phyloP scores from a whole-genome alignment of 1,140 invertebrate species.

The Pseudomyrmex cubaensis region DNA sequence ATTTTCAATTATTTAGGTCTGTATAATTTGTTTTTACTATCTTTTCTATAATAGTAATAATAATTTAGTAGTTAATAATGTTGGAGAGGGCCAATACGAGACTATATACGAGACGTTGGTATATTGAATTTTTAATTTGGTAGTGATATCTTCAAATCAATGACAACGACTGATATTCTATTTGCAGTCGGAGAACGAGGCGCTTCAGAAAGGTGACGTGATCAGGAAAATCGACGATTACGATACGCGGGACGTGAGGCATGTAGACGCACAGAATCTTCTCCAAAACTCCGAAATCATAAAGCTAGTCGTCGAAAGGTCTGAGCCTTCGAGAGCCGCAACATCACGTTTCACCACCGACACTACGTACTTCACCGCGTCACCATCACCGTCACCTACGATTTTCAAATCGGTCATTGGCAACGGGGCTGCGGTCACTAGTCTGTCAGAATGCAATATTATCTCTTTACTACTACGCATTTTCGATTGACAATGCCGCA shows the following conservation, averaged over 20 bases:
- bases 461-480: conserved; percentile 58
- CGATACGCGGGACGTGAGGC: conserved; percentile 93
- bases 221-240: conserved; percentile 95
- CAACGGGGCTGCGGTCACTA: conserved; percentile 78
- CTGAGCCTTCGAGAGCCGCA: conserved; percentile 77
- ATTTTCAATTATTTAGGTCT: not conserved
- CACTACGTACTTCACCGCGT: conserved; percentile 60
- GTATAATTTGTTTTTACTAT: not conserved
- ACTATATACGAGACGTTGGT: too few species aligned
- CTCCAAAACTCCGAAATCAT: conserved; percentile 92
- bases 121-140: not conserved
- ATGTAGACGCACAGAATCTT: conserved; percentile 95
- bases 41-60: not conserved
- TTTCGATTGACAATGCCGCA: conserved; percentile 12
- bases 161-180: conserved; percentile 32
- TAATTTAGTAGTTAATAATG: not conserved
- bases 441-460: conserved; percentile 80
- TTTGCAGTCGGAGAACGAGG: conserved; percentile 91
- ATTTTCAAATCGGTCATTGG: conserved; percentile 80
- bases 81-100: too few species aligned
- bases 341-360: conserved; percentile 66
- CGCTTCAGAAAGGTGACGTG: conserved; percentile 94
- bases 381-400: conserved; percentile 86
- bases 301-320: conserved; percentile 87
- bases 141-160: too few species aligned